phyloP scores from a whole-genome alignment of 2,888 invertebrate species.

The Poecilobothrus nobilitatus region DNA sequence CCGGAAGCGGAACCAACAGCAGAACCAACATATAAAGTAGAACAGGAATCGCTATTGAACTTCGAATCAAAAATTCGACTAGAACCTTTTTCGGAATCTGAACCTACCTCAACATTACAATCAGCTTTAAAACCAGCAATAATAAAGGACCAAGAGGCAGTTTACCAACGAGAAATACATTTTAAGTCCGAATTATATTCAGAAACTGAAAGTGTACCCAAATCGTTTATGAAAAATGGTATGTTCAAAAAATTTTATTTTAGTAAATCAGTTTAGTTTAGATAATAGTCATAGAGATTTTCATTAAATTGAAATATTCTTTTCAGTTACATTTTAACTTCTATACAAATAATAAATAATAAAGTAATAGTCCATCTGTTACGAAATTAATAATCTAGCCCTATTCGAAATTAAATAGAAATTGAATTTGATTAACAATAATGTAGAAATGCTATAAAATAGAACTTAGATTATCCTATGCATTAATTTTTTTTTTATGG shows the following conservation, averaged over 20 bases:
- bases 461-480: no score
- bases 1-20: conserved; percentile 43
- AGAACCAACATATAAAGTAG: conserved; percentile 44
- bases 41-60: conserved; percentile 37
- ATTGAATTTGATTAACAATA: no score
- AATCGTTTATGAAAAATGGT: neutral
- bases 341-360: no score
- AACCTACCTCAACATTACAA: conserved; percentile 22
- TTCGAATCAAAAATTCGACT: conserved; percentile 42
- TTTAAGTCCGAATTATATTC: conserved; percentile 30
- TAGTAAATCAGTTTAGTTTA: no score
- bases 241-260: neutral
- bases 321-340: no score
- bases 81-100: conserved; percentile 36
- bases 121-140: neutral
- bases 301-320: no score
- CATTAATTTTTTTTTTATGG: no score
- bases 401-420: no score
- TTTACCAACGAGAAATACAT: conserved; percentile 41
- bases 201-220: neutral
- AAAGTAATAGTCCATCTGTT: no score
- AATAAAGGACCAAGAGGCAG: conserved; percentile 42
- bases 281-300: no score
- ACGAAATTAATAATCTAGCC: no score
- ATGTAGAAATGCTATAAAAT: no score